These are phyloP conservation scores for Serranus cabrilla DNA, from an alignment of 2,797 vertebrate species.

Conservation along the genomic window DNA sequence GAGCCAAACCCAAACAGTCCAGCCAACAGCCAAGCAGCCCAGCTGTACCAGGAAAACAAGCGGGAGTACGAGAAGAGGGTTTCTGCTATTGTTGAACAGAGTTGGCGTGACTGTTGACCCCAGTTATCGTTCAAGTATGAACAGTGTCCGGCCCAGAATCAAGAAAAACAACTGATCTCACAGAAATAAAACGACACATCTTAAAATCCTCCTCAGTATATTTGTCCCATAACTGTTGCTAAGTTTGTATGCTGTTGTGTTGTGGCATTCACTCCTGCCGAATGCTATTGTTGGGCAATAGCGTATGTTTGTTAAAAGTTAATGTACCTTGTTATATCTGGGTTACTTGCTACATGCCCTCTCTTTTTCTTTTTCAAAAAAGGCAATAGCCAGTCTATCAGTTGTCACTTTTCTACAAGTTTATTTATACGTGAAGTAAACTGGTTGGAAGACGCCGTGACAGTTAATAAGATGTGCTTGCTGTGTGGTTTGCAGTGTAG, in stretches of 20 bases:
- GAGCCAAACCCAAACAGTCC: slow-evolving; percentile 99
- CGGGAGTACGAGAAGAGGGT: slow-evolving; percentile 99
- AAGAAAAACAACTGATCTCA: slow-evolving; percentile 70
- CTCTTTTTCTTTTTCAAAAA: slow-evolving; percentile 30
- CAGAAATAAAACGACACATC: slow-evolving; percentile 73
- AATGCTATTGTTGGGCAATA: slow-evolving; percentile 89
- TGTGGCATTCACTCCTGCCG: slow-evolving; percentile 90
- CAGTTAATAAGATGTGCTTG: slow-evolving; percentile 64
- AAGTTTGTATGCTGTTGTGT: slow-evolving; percentile 94
- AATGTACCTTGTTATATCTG: slow-evolving; percentile 86
- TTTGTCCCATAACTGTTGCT: slow-evolving; percentile 92
- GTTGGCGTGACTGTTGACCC: slow-evolving; percentile 99
- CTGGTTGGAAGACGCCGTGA: slow-evolving; percentile 55
- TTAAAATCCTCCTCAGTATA: slow-evolving; percentile 86
- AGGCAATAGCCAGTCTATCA: slow-evolving; percentile 42
- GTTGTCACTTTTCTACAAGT: slow-evolving; percentile 59
- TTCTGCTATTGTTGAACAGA: slow-evolving; percentile 99
- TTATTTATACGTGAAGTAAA: slow-evolving; percentile 51
- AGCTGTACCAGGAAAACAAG: slow-evolving; percentile 99
- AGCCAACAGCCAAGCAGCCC: slow-evolving; percentile 98
- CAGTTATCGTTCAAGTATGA: slow-evolving; percentile 82
- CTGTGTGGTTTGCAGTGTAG: slow-evolving; percentile 77
- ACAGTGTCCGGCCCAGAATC: slow-evolving; percentile 86
- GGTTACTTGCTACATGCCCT: slow-evolving; percentile 80
- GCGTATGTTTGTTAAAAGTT: slow-evolving; percentile 90